These are phyloP conservation scores for Drosophila lini DNA, from an alignment of 1,140 invertebrate species.

Conservation along the genomic window DNA sequence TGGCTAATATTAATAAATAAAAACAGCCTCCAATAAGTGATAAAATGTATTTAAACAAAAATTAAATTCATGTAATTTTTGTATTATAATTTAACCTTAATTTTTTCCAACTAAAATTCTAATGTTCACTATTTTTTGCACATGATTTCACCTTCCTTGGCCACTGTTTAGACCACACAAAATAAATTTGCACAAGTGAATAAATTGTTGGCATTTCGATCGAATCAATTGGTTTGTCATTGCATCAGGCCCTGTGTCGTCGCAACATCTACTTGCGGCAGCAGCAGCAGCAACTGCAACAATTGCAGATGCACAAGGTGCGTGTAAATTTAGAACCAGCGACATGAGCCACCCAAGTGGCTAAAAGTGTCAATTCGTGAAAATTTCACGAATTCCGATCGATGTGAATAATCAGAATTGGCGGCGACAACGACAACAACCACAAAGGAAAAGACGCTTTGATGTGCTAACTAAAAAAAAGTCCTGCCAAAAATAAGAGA, in stretches of 20 bases:
- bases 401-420: conserved; percentile 81
- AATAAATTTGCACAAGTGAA: neutral
- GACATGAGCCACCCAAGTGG: conserved; percentile 71
- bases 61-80: too few species aligned
- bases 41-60: too few species aligned
- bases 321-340: conserved; percentile 57
- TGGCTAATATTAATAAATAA: too few species aligned
- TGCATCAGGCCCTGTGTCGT: conserved; percentile 52
- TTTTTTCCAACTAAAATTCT: too few species aligned
- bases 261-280: conserved; percentile 13
- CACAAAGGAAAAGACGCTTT: conserved; percentile 40
- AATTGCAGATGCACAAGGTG: conserved; percentile 37
- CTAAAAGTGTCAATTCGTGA: conserved; percentile 79
- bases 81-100: too few species aligned
- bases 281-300: neutral
- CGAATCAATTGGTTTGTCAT: conserved; percentile 72
- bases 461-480: conserved; percentile 65
- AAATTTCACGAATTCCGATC: conserved; percentile 81
- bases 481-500: conserved; percentile 31
- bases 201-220: conserved; percentile 51
- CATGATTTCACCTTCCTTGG: neutral
- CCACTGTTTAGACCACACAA: conserved; percentile 36
- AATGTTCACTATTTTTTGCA: neutral
- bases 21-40: too few species aligned
- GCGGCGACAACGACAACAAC: conserved; percentile 54